Evolutionary conservation across 2,113 vertebrate genomes (phyloP).

Genomic region (Microcebus murinus): DNA sequence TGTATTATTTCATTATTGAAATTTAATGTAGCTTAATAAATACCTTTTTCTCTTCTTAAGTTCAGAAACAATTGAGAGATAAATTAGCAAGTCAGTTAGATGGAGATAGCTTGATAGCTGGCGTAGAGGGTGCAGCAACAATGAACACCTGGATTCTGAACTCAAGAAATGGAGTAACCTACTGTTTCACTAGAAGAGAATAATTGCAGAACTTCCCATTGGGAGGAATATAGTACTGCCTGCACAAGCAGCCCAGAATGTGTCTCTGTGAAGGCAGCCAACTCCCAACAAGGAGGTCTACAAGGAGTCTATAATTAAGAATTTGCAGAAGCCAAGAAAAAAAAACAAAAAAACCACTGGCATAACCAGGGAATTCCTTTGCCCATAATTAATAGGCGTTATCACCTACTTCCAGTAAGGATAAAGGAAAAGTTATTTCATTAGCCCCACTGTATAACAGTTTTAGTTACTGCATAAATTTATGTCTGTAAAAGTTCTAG

Average conservation of each 20-base stretch:
- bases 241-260: neutral
- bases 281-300: neutral
- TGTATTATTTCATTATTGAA: neutral
- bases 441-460: fast-evolving
- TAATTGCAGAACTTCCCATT: fast-evolving
- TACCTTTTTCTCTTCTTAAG: neutral
- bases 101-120: neutral
- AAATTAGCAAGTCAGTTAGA: neutral
- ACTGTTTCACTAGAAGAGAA: neutral
- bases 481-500: neutral
- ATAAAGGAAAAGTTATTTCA: neutral
- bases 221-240: neutral
- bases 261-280: neutral
- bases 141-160: neutral
- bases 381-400: neutral
- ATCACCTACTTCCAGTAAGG: neutral
- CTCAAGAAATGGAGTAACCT: neutral
- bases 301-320: neutral
- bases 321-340: neutral
- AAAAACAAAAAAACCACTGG: neutral
- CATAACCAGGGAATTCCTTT: neutral
- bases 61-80: neutral
- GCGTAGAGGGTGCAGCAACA: neutral
- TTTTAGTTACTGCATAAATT: neutral
- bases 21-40: neutral